A percentile compares a stretch with the other conserved stretches of the same genome.
Conservation (phyloP, 1,140 invertebrate genomes). For the Oreohelix idahoensis region DNA sequence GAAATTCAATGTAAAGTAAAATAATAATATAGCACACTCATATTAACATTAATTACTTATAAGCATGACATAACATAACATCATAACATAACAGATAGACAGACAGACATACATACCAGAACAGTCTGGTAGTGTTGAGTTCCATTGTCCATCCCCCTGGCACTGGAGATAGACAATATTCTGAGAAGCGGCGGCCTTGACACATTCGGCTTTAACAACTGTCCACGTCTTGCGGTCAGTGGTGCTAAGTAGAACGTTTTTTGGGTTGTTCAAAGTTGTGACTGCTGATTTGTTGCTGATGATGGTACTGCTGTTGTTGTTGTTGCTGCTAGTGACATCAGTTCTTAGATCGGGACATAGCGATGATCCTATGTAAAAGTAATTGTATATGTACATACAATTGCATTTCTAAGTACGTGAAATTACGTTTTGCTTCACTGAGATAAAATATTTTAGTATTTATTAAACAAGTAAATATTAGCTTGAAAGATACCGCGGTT, state of each 20-base stretch:
- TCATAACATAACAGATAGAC: too few relatives aligned
- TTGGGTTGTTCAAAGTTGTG: background rate
- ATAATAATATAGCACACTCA: too few relatives aligned
- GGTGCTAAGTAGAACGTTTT: background rate
- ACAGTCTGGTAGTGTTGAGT: background rate
- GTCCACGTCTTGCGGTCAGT: background rate
- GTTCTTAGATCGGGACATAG: background rate
- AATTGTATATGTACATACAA: too few relatives aligned
- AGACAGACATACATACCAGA: background rate
- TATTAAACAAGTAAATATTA: too few relatives aligned
- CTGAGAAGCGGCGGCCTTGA: background rate
- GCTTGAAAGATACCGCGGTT: too few relatives aligned
- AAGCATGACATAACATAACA: too few relatives aligned
- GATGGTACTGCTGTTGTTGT: background rate
- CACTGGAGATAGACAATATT: background rate
- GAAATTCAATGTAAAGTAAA: too few relatives aligned
- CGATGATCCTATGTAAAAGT: too few relatives aligned
- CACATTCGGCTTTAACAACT: background rate
- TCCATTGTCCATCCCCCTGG: background rate
- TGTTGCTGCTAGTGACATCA: background rate
- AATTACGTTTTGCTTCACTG: too few relatives aligned
- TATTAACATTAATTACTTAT: too few relatives aligned
- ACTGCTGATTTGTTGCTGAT: background rate
- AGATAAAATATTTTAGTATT: too few relatives aligned
- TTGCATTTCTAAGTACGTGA: too few relatives aligned